These are phyloP conservation scores for Macroramphosus scolopax DNA, from an alignment of 2,797 vertebrate genomes.

Conservation along the genomic window DNA sequence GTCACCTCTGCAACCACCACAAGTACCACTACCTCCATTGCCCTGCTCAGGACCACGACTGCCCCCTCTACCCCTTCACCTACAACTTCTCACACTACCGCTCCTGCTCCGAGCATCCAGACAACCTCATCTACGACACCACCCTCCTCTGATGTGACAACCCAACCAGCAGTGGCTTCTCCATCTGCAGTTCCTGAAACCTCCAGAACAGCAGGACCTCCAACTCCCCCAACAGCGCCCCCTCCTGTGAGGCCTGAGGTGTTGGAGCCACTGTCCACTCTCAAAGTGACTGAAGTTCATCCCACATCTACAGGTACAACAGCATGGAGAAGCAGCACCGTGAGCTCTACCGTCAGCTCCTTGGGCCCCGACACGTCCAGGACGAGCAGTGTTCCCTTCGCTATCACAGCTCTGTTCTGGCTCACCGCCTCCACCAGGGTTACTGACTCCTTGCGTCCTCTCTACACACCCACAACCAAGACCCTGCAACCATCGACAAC, in stretches of 20 bases:
- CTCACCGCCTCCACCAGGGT: constrained; percentile 42
- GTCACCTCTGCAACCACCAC: constrained; percentile 44
- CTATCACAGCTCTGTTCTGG: constrained; percentile 47
- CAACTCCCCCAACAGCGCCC: constrained; percentile 8
- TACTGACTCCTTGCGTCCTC: constrained; percentile 2
- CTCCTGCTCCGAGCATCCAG: constrained; percentile 9
- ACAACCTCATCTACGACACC: constrained; percentile 20
- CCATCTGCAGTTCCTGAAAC: constrained; percentile 27
- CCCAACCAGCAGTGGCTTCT: constrained; percentile 18
- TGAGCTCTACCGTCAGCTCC: constrained; percentile 15
- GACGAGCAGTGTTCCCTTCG: constrained; percentile 43
- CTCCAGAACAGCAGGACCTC: constrained; percentile 19
- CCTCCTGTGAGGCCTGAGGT: constrained; percentile 46
- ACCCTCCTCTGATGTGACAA: constrained; percentile 6
- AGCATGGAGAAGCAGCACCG: constrained; percentile 17
- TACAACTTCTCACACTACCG: constrained; percentile 5
- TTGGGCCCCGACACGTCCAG: constrained; percentile 37
- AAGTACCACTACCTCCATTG: constrained; percentile 27
- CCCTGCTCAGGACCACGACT: constrained; percentile 12
- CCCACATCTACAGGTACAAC: constrained; percentile 26
- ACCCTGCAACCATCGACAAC: constrained; percentile 17
- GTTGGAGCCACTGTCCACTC: constrained; percentile 35
- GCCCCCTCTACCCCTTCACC: constrained; percentile 9
- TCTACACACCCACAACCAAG: constrained; percentile 24
- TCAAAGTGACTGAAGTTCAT: constrained; percentile 42